phyloP scores from a whole-genome alignment of 2,888 invertebrate genomes.

The Trachelus troglodyta region DNA sequence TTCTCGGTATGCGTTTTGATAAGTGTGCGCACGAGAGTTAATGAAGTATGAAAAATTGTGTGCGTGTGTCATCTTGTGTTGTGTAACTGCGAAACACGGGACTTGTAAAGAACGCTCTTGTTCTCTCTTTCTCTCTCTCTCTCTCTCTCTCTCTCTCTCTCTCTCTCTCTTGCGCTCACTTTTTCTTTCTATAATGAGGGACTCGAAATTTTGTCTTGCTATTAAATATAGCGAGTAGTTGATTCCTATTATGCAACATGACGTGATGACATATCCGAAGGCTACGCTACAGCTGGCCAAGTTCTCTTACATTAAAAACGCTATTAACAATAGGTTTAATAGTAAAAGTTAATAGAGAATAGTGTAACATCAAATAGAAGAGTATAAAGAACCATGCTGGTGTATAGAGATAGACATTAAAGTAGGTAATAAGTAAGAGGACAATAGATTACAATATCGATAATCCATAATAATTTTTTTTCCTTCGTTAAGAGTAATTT shows the following conservation, averaged over 20 bases:
- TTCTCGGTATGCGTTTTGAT: neutral
- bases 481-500: conserved; percentile 57
- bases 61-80: neutral
- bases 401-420: conserved; percentile 64
- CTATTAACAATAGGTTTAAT: conserved; percentile 56
- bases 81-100: neutral
- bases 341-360: conserved; percentile 61
- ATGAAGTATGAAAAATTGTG: neutral
- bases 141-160: too few species aligned
- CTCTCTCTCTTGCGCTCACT: too few species aligned
- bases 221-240: neutral
- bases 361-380: conserved; percentile 63
- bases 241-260: neutral
- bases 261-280: neutral
- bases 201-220: neutral
- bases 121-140: neutral
- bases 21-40: neutral
- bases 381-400: conserved; percentile 63
- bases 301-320: conserved; percentile 49
- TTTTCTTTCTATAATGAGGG: neutral
- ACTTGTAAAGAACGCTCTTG: neutral
- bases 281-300: conserved; percentile 53
- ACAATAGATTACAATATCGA: conserved; percentile 62
- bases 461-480: conserved; percentile 56
- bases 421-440: conserved; percentile 62